These are phyloP conservation scores for Origma solitaria DNA, from an alignment of 2,113 vertebrate species.

Conservation along the genomic window DNA sequence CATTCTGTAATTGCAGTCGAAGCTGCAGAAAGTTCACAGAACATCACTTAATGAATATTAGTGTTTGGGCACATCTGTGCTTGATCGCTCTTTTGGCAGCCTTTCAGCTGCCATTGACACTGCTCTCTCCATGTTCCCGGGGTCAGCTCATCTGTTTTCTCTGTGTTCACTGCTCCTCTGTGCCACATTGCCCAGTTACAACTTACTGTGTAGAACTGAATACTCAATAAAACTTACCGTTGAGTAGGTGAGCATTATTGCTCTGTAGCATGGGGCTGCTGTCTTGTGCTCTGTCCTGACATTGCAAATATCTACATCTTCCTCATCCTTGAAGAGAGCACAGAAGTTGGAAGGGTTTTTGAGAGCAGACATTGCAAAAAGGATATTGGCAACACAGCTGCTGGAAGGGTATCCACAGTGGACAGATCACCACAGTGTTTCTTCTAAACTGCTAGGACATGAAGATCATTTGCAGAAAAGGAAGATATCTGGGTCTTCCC, in stretches of 20 bases:
- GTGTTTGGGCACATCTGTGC: neutral
- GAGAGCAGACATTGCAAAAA: neutral
- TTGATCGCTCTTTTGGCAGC: neutral
- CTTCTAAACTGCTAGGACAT: neutral
- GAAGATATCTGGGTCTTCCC: neutral
- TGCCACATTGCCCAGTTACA: neutral
- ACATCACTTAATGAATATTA: neutral
- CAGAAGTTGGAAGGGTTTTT: neutral
- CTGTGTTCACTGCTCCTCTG: neutral
- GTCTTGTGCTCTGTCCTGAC: neutral
- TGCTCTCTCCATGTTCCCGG: neutral
- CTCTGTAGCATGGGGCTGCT: neutral
- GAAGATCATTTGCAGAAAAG: neutral
- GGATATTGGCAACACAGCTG: neutral
- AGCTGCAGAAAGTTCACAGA: constrained; percentile 25
- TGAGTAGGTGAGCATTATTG: neutral
- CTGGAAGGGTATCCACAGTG: neutral
- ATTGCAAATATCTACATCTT: neutral
- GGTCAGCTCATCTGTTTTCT: neutral
- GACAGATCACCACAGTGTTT: neutral
- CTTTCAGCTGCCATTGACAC: neutral
- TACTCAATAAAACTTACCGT: neutral
- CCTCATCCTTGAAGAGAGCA: neutral
- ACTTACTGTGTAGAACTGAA: neutral
- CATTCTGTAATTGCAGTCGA: neutral